Percentiles rank a stretch among this genome's conserved stretches.
phyloP scores from a whole-genome alignment of 2,888 invertebrate species.

The Onthophagus sagittarius region DNA sequence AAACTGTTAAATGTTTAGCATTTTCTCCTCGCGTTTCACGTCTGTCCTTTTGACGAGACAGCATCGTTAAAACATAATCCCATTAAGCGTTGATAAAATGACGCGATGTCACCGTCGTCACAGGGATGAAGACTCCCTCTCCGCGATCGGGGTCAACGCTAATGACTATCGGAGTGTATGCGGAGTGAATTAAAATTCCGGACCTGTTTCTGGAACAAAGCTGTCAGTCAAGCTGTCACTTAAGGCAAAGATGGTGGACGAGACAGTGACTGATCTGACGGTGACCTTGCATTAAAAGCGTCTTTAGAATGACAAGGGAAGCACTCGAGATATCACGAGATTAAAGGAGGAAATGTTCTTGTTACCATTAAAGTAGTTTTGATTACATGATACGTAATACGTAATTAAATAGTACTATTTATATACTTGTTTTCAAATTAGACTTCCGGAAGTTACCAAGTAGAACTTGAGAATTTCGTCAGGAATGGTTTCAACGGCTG shows the following conservation, averaged over 20 bases:
- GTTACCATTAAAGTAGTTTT: background rate
- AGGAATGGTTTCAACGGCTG: background rate
- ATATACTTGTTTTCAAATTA: background rate
- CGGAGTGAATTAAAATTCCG: conserved; percentile 47
- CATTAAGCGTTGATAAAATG: conserved; percentile 10
- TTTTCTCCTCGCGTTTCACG: background rate
- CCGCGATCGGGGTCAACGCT: conserved; percentile 19
- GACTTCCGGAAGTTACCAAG: background rate
- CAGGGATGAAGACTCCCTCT: conserved; percentile 10
- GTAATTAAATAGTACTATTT: background rate
- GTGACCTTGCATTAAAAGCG: conserved; percentile 14
- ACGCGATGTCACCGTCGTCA: background rate
- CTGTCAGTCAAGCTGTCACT: conserved; percentile 47
- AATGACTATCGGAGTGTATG: conserved; percentile 32
- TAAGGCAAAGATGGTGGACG: conserved; percentile 45
- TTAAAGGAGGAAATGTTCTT: background rate
- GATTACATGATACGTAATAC: background rate
- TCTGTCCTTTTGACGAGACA: conserved; percentile 1
- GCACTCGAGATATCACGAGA: background rate
- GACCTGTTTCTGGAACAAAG: conserved; percentile 44
- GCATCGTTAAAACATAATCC: conserved; percentile 5
- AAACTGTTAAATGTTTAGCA: background rate
- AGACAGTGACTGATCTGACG: conserved; percentile 41
- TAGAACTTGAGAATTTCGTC: background rate
- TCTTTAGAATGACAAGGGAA: background rate